Base-by-base conservation (phyloP, 2,888 invertebrate genomes). In the Darwinula stevensoni region DNA sequence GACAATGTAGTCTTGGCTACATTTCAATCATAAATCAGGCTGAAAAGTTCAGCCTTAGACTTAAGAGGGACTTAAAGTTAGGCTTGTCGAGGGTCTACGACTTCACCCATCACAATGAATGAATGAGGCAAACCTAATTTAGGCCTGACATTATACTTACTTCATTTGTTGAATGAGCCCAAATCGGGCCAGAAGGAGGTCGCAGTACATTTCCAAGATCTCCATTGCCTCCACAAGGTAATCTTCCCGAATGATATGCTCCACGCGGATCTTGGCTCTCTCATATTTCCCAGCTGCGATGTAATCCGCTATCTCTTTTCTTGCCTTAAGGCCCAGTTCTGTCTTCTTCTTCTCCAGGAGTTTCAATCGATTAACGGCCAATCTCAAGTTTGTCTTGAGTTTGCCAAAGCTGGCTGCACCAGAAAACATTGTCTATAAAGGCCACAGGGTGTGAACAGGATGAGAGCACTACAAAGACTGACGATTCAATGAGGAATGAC, bases 161-260 rank as follows among this genome's bases (percentile, higher is more conserved):
- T 86, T 86, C 76, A 86, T 84, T 53, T 88, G 86, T 27, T 84
- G 82, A 33, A 97, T 68, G 6, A 99, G 59, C 1, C 94, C 97
- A 55, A 91, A 94, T 44, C 97, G 63, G 1, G 97, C 94, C 33
- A 99, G 53, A 29, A 99, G 52, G 32, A 97, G 58, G 55, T 99
- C 97, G 54, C 97, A 94, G 49, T 86, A 97, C 88, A 97, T 94
- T 58, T 99, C 97, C 1, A 97, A 66, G 36, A 97, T 64, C 58
- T 99, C 97, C 75, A 94, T 84, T 2, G 94, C 94, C 55, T 99
- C 97, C 3, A 97, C 91, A 54, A 94, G 62, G 51, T 97, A 99
- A 54, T 99, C 97, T 55, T 94, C 91, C 29, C 97, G 67, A 43
- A 99, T 88, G 35, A 99, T 97, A 44, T 91, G 82, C 53, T 99